Evolutionary conservation across 2,113 vertebrate species (phyloP).

Genomic region (Nesoenas mayeri): DNA sequence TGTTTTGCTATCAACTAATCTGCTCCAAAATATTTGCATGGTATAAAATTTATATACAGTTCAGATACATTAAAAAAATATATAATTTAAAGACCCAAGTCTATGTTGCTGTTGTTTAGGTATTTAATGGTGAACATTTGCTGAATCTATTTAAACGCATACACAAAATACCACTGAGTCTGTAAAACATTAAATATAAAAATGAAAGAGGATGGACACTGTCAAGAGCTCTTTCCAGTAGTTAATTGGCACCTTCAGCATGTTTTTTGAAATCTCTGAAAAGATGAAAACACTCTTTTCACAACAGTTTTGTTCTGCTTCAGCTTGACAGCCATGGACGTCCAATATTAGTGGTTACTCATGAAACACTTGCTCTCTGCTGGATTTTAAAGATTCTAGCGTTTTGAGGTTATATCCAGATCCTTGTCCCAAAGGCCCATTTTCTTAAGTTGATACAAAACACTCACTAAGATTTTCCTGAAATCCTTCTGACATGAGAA

Average conservation of each 20-base stretch:
- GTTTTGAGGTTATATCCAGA: neutral
- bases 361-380: neutral
- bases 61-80: neutral
- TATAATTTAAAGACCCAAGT: neutral
- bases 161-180: accelerated
- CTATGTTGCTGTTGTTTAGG: neutral
- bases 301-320: neutral
- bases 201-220: neutral
- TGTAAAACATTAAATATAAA: neutral
- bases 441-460: neutral
- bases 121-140: neutral
- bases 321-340: neutral
- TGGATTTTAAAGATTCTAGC: neutral
- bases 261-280: neutral
- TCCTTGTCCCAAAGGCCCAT: neutral
- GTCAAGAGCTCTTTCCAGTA: neutral
- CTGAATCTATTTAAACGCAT: neutral
- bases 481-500: neutral
- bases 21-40: slow-evolving; percentile 59
- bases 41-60: slow-evolving; percentile 25
- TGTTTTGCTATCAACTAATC: neutral
- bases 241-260: neutral
- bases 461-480: neutral
- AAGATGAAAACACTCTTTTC: neutral
- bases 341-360: neutral